Conservation (phyloP, 2,797 vertebrate genomes). For the Danio tinwini region DNA sequence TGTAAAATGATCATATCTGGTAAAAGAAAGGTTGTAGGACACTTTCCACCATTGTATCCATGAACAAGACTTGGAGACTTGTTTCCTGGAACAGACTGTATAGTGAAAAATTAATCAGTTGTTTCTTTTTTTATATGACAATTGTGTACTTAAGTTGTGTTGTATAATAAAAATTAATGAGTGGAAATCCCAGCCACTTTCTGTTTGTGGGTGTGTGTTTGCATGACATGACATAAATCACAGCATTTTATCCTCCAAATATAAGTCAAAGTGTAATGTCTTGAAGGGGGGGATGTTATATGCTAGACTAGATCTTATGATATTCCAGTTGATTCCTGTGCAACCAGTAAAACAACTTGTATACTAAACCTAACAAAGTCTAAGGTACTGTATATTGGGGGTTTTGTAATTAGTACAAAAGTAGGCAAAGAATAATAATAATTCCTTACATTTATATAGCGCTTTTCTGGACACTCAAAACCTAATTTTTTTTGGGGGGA, state of each 20-base stretch:
- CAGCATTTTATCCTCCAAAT: not conserved
- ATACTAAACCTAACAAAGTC: not conserved
- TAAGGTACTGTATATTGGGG: too few relatives aligned
- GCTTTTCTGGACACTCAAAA: too few relatives aligned
- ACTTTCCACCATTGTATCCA: not conserved
- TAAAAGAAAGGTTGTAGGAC: too few relatives aligned
- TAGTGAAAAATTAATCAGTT: not conserved
- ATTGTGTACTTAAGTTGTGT: not conserved
- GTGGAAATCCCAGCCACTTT: not conserved
- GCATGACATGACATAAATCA: not conserved
- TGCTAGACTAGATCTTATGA: not conserved
- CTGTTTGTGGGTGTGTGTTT: constrained; percentile 16
- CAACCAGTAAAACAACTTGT: constrained; percentile 24
- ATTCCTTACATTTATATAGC: too few relatives aligned
- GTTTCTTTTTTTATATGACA: not conserved
- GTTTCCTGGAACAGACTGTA: not conserved
- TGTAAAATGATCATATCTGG: too few relatives aligned
- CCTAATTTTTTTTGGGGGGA: too few relatives aligned
- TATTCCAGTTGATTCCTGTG: constrained; percentile 1
- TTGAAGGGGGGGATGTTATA: not conserved
- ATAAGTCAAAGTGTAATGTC: not conserved
- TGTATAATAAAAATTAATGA: not conserved
- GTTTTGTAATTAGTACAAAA: not conserved
- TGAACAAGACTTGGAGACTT: not conserved
- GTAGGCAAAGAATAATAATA: not conserved